These are phyloP conservation scores for Thalpophila matura DNA, from an alignment of 2,888 invertebrate species.

Conservation along the genomic window DNA sequence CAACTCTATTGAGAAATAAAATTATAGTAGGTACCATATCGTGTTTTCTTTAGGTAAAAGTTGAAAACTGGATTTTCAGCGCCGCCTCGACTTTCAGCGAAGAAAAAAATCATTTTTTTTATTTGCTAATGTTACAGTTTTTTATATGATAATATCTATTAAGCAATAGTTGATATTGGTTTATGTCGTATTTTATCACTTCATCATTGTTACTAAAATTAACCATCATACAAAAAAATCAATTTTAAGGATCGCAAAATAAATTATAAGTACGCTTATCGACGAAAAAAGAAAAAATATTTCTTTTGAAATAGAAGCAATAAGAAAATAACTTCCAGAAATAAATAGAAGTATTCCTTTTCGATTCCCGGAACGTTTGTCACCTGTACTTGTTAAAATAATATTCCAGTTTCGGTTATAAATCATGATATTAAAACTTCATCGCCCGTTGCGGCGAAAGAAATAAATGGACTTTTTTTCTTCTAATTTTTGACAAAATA, in stretches of 20 bases:
- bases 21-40: not conserved
- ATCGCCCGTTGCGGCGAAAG: constrained; percentile 27
- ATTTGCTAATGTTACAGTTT: no score
- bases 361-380: constrained; percentile 10
- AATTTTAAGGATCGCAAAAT: no score
- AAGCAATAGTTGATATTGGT: no score
- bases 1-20: constrained; percentile 16
- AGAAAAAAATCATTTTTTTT: no score
- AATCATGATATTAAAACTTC: constrained; percentile 46
- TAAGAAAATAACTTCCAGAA: not conserved
- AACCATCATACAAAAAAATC: no score
- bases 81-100: no score
- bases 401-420: constrained; percentile 26
- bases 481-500: constrained; percentile 7
- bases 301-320: constrained; percentile 6
- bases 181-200: no score
- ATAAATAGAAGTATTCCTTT: constrained; percentile 17
- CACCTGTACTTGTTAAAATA: constrained; percentile 28
- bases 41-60: not conserved
- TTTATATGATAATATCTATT: no score
- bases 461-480: constrained; percentile 34
- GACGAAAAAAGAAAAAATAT: not conserved
- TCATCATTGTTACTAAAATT: no score
- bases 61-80: no score
- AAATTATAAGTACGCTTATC: no score